These are phyloP conservation scores for Girardia tigrina DNA, from an alignment of 2,888 invertebrate genomes.

Conservation along the genomic window DNA sequence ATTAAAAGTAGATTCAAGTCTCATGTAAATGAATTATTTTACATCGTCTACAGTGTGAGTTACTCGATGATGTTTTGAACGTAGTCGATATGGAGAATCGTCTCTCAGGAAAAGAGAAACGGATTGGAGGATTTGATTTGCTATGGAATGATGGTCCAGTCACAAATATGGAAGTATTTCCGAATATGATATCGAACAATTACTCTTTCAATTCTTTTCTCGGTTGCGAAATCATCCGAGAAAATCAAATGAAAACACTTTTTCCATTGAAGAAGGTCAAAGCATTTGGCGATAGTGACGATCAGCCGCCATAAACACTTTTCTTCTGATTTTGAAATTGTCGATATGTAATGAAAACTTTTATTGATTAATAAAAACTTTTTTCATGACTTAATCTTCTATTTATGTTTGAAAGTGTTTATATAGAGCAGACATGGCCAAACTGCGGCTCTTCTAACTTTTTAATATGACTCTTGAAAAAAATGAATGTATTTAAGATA, in stretches of 20 bases:
- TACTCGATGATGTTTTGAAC: constrained; percentile 56
- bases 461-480: too few species aligned
- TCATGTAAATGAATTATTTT: not conserved
- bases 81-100: constrained; percentile 55
- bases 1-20: constrained; percentile 48
- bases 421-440: too few species aligned
- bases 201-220: constrained; percentile 35
- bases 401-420: too few species aligned
- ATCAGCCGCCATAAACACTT: not conserved
- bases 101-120: constrained; percentile 54
- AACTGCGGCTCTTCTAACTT: too few species aligned
- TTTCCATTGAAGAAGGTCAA: not conserved
- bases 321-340: too few species aligned
- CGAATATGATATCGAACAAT: constrained; percentile 35
- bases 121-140: constrained; percentile 50
- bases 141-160: constrained; percentile 37
- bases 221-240: constrained; percentile 30
- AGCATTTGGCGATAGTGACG: not conserved
- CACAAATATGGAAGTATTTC: constrained; percentile 20
- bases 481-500: too few species aligned
- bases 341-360: too few species aligned
- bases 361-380: too few species aligned
- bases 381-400: too few species aligned
- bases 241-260: constrained; percentile 4
- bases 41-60: constrained; percentile 46